phyloP scores from a whole-genome alignment of 2,113 vertebrate genomes.

The Gadus macrocephalus region DNA sequence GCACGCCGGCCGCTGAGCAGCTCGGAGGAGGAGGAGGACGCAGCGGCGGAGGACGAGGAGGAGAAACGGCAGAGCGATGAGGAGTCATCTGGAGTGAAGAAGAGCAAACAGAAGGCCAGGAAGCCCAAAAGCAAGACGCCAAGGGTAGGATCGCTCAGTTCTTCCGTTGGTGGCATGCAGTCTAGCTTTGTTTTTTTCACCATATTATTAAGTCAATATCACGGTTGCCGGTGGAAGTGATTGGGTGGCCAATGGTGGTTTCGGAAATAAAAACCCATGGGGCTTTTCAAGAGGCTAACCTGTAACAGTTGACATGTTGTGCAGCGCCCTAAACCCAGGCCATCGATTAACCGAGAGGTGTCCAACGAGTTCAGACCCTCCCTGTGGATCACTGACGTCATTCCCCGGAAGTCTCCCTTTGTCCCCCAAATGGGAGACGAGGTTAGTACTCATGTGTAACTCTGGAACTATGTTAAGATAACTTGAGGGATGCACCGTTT shows the following conservation, averaged over 20 bases:
- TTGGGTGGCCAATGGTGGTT: no score
- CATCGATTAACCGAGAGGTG: constrained; percentile 72
- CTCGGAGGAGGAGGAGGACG: constrained; percentile 84
- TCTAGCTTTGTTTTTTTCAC: background rate
- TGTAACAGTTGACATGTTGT: no score
- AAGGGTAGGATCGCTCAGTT: constrained; percentile 47
- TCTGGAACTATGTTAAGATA: background rate
- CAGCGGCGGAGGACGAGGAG: constrained; percentile 71
- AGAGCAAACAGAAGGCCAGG: constrained; percentile 63
- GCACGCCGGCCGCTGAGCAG: constrained; percentile 74
- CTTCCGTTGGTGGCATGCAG: background rate
- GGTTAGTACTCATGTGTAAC: constrained; percentile 60
- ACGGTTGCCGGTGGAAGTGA: background rate
- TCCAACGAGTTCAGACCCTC: constrained; percentile 87
- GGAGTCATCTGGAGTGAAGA: constrained; percentile 55
- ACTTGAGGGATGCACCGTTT: background rate
- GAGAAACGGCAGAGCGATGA: constrained; percentile 60
- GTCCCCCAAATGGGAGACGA: constrained; percentile 98
- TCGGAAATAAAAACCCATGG: no score
- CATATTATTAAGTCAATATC: background rate
- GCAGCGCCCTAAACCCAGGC: constrained; percentile 67
- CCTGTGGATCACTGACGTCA: constrained; percentile 89
- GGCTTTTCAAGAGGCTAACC: no score
- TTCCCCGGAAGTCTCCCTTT: constrained; percentile 91
- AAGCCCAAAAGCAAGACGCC: constrained; percentile 64